Percentiles rank a stretch among this genome's conserved stretches.
Evolutionary conservation across 2,888 invertebrate species (phyloP).

Genomic region (Microdon myrmicae): DNA sequence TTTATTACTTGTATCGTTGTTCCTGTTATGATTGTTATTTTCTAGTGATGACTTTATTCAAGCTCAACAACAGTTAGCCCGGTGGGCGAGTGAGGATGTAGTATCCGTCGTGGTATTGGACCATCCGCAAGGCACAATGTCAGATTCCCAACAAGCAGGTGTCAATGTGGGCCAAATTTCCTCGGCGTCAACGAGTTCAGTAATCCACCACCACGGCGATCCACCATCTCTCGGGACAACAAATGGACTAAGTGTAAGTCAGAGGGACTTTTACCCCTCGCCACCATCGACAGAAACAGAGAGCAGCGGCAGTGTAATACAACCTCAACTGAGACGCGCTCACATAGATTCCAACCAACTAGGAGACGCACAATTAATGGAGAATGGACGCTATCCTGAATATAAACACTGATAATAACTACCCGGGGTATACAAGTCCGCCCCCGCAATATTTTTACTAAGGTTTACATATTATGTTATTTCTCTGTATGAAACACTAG

Average conservation of each 20-base stretch:
- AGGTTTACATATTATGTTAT: slow-evolving; percentile 54
- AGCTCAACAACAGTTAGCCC: slow-evolving; percentile 96
- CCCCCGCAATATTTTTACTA: slow-evolving; percentile 56
- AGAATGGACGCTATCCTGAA: slow-evolving; percentile 77
- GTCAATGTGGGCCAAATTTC: slow-evolving; percentile 70
- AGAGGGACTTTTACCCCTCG: slow-evolving; percentile 68
- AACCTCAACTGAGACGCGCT: slow-evolving; percentile 57
- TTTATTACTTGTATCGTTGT: slow-evolving; percentile 71
- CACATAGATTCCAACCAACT: slow-evolving; percentile 58
- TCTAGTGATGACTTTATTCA: slow-evolving; percentile 97
- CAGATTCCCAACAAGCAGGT: slow-evolving; percentile 68
- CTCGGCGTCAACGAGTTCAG: slow-evolving; percentile 69
- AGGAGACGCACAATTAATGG: slow-evolving; percentile 69
- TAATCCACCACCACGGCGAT: slow-evolving; percentile 68
- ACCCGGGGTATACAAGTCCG: slow-evolving; percentile 50
- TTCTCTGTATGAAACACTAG: slow-evolving; percentile 44
- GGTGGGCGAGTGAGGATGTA: slow-evolving; percentile 92
- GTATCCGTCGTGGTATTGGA: slow-evolving; percentile 71
- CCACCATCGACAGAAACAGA: slow-evolving; percentile 69
- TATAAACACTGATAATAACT: slow-evolving; percentile 78
- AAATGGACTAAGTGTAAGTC: slow-evolving; percentile 68
- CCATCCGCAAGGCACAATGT: slow-evolving; percentile 65
- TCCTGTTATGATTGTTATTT: slow-evolving; percentile 84
- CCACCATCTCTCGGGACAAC: slow-evolving; percentile 59
- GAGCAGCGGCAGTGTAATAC: slow-evolving; percentile 70